Conservation (phyloP, 2,888 invertebrate species). For the Limnephilus rhombicus region DNA sequence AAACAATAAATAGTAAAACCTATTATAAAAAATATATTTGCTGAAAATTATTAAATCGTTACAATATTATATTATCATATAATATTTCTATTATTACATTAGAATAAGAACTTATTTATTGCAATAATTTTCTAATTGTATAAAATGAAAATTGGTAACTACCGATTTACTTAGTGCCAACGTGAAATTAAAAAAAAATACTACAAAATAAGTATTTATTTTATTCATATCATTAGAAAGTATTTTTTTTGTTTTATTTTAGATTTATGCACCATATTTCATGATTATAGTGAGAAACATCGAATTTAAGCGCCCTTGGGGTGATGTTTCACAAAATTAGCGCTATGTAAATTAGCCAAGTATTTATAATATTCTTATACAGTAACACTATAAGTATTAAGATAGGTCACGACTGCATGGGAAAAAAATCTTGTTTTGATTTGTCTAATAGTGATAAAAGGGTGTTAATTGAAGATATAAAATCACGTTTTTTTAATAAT, state of each 20-base stretch:
- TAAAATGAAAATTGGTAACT: background rate
- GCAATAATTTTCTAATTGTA: background rate
- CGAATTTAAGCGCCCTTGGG: background rate
- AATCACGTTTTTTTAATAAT: too few species aligned
- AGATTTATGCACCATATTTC: too few species aligned
- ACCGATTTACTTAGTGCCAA: background rate
- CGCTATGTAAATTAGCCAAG: too few species aligned
- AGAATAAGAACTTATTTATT: background rate
- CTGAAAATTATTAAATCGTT: background rate
- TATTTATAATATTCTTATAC: too few species aligned
- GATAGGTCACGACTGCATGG: too few species aligned
- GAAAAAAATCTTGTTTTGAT: too few species aligned
- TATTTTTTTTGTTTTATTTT: too few species aligned
- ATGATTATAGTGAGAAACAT: background rate
- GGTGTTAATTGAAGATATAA: too few species aligned
- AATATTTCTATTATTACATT: background rate
- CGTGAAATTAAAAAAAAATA: background rate
- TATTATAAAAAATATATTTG: background rate
- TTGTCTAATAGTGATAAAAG: too few species aligned
- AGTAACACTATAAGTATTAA: background rate
- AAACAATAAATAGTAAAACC: background rate
- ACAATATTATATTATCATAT: background rate
- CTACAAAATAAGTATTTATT: too few species aligned
- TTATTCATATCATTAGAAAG: too few species aligned
- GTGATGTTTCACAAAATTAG: too few species aligned